These are phyloP conservation scores for Glaucopsyche alexis DNA, from an alignment of 2,888 invertebrate genomes.

Conservation along the genomic window DNA sequence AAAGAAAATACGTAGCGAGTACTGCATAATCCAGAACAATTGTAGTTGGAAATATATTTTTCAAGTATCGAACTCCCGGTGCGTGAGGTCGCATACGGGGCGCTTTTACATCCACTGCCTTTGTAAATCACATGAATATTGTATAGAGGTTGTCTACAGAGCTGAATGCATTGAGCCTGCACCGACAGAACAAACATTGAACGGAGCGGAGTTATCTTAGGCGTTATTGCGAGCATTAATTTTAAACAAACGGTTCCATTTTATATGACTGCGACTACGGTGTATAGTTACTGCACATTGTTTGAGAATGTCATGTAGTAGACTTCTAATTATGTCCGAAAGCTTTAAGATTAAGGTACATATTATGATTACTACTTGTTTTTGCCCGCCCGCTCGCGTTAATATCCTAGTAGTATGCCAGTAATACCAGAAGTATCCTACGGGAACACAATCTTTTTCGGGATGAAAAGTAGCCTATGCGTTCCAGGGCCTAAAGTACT, in stretches of 20 bases:
- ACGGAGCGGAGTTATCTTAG: constrained; percentile 18
- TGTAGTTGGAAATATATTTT: constrained; percentile 5
- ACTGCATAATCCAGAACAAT: not conserved
- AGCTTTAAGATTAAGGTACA: too few species aligned
- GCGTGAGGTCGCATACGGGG: constrained; percentile 11
- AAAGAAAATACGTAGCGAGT: not conserved
- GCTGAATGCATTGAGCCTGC: constrained; percentile 15
- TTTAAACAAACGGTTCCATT: constrained; percentile 3
- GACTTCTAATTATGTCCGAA: too few species aligned
- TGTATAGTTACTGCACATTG: too few species aligned
- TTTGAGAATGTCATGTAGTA: too few species aligned
- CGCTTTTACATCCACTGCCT: constrained; percentile 16
- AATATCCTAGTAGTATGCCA: too few species aligned
- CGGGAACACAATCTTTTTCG: too few species aligned
- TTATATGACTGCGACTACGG: not conserved
- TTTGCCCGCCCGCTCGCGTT: too few species aligned
- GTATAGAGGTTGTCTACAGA: constrained; percentile 14
- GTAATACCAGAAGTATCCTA: too few species aligned
- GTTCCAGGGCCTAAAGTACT: too few species aligned
- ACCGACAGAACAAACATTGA: constrained; percentile 3
- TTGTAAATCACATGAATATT: constrained; percentile 25
- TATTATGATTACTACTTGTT: too few species aligned
- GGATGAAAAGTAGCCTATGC: too few species aligned
- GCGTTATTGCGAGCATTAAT: not conserved
- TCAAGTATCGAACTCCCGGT: not conserved